phyloP scores from a whole-genome alignment of 1,140 invertebrate genomes.

The Parapsyche elsis region DNA sequence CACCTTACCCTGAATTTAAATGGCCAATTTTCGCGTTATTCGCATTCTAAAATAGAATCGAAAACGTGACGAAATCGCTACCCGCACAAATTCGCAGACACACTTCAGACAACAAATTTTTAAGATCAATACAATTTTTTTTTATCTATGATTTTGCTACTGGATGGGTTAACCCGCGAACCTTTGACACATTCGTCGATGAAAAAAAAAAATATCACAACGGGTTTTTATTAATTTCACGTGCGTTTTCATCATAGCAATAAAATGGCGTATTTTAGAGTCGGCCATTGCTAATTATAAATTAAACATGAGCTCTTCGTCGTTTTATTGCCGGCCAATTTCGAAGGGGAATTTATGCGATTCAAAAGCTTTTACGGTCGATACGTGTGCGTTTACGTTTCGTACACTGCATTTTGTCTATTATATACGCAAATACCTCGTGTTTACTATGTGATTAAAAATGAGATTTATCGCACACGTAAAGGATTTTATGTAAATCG shows the following conservation, averaged over 20 bases:
- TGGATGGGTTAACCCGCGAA: too few relatives aligned
- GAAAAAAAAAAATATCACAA: too few relatives aligned
- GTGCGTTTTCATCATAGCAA: neutral
- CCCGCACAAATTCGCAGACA: too few relatives aligned
- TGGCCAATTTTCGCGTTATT: conserved; percentile 2
- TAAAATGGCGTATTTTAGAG: neutral
- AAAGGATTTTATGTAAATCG: too few relatives aligned
- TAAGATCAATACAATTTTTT: too few relatives aligned
- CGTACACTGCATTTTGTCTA: neutral
- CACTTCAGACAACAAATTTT: too few relatives aligned
- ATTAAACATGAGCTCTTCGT: neutral
- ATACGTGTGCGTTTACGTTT: neutral
- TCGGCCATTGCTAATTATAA: neutral
- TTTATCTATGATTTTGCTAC: too few relatives aligned
- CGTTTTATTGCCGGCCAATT: neutral
- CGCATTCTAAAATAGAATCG: too few relatives aligned
- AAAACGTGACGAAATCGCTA: too few relatives aligned
- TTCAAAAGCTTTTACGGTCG: neutral
- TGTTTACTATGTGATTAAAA: too few relatives aligned
- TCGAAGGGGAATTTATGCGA: neutral
- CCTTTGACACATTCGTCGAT: too few relatives aligned
- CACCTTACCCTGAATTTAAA: neutral
- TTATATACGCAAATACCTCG: neutral
- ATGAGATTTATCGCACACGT: too few relatives aligned
- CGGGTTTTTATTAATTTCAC: neutral